These are phyloP conservation scores for Triplophysa siluroides DNA, from an alignment of 2,113 vertebrate species.

Conservation along the genomic window DNA sequence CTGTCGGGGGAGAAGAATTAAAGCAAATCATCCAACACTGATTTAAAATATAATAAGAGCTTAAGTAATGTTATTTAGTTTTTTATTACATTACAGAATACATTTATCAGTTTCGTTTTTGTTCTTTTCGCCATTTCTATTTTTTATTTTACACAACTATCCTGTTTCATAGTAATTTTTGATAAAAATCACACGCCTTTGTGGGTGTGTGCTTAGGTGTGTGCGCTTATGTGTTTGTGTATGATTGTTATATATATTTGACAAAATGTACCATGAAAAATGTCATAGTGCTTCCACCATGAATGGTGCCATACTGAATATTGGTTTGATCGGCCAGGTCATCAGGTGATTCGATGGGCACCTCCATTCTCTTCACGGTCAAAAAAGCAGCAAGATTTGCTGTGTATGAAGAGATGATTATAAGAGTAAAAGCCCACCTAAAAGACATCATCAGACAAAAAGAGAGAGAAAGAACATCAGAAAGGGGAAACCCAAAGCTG, in stretches of 20 bases:
- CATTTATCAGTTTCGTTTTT: too few species aligned
- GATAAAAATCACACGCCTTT: too few species aligned
- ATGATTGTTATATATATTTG: neutral
- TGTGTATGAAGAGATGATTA: slow-evolving; percentile 97
- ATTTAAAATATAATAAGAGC: too few species aligned
- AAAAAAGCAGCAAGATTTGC: slow-evolving; percentile 93
- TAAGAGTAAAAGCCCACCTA: slow-evolving; percentile 96
- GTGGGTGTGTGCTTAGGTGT: too few species aligned
- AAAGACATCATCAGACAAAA: neutral
- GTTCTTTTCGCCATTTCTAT: too few species aligned
- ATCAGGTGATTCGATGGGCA: slow-evolving; percentile 87
- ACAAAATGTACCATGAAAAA: slow-evolving; percentile 85
- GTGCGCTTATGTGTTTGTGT: neutral
- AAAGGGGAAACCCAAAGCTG: neutral
- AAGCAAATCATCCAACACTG: too few species aligned
- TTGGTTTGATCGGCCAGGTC: slow-evolving; percentile 93
- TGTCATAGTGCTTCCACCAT: slow-evolving; percentile 93
- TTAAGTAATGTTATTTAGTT: too few species aligned
- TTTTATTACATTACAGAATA: too few species aligned
- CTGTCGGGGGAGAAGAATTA: too few species aligned
- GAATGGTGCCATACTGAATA: slow-evolving; percentile 93
- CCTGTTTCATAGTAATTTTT: too few species aligned
- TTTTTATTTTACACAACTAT: too few species aligned
- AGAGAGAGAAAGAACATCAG: slow-evolving; percentile 12
- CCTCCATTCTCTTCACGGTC: slow-evolving; percentile 94